Conservation (phyloP, 1,140 invertebrate species). For the Akabosia matsudoensis region DNA sequence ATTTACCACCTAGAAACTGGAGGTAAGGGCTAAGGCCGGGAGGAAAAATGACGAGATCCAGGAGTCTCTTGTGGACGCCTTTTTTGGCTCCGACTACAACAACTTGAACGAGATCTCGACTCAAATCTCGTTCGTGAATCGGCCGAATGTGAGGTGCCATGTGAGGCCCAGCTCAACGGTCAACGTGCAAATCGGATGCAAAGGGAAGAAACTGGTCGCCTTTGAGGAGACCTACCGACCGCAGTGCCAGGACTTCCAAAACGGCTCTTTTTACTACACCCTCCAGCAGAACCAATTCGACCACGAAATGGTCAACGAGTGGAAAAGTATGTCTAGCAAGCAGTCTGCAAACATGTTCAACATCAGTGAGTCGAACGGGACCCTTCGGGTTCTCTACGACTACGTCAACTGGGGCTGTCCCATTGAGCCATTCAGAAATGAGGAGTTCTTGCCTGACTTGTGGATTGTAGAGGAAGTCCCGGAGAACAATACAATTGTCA, state of each 20-base stretch:
- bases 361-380: neutral
- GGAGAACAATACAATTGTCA: neutral
- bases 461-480: neutral
- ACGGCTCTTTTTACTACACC: neutral
- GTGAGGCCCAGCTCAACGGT: neutral
- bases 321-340: neutral
- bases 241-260: neutral
- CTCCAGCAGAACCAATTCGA: neutral
- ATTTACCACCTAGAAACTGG: neutral
- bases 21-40: neutral
- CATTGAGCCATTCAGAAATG: neutral
- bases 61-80: neutral
- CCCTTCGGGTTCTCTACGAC: neutral
- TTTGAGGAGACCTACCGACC: neutral
- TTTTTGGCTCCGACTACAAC: constrained; percentile 6
- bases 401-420: neutral
- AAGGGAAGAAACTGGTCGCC: neutral
- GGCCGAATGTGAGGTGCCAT: neutral
- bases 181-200: neutral
- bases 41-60: neutral
- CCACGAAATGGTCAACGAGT: neutral
- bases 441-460: neutral
- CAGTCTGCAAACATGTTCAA: neutral
- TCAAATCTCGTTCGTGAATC: neutral
- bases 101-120: neutral